Conservation (phyloP, 1,140 invertebrate species). For the Mercenaria mercenaria region DNA sequence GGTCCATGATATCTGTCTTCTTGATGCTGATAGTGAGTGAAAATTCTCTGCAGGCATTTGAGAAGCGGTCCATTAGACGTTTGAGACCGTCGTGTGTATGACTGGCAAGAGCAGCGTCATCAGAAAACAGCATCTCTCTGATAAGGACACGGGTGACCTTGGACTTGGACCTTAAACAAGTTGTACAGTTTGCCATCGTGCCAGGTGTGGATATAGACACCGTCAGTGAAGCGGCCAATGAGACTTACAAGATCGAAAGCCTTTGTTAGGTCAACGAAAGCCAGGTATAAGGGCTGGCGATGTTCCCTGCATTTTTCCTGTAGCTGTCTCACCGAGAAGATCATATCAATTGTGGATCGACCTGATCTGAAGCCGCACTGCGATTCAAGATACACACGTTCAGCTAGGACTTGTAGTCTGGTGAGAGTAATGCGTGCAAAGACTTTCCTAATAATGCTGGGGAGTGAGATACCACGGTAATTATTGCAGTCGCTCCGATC, state of each 20-base stretch:
- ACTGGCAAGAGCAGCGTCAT: conserved; percentile 63
- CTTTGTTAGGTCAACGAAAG: no score
- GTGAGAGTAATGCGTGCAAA: not conserved
- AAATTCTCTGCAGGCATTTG: no score
- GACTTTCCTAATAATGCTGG: not conserved
- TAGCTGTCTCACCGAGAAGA: conserved; percentile 54
- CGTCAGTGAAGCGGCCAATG: conserved; percentile 63
- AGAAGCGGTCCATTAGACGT: no score
- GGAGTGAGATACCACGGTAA: not conserved
- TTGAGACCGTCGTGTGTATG: conserved; percentile 50
- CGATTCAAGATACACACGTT: not conserved
- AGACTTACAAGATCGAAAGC: conserved; percentile 56
- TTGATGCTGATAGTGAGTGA: no score
- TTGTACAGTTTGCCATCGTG: no score
- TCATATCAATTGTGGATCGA: conserved; percentile 48
- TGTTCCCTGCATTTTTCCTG: no score
- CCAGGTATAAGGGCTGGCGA: no score
- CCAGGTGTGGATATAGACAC: conserved; percentile 60
- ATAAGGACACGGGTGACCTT: no score
- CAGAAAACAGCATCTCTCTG: conserved; percentile 48
- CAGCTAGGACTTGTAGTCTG: not conserved
- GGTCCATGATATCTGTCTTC: no score
- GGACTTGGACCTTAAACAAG: no score
- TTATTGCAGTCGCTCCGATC: no score
- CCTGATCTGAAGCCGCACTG: no score